Evolutionary conservation across 2,113 vertebrate species (phyloP), one percentile per base, ranked within the genome.

Genomic region (Crotalus helleri): DNA sequence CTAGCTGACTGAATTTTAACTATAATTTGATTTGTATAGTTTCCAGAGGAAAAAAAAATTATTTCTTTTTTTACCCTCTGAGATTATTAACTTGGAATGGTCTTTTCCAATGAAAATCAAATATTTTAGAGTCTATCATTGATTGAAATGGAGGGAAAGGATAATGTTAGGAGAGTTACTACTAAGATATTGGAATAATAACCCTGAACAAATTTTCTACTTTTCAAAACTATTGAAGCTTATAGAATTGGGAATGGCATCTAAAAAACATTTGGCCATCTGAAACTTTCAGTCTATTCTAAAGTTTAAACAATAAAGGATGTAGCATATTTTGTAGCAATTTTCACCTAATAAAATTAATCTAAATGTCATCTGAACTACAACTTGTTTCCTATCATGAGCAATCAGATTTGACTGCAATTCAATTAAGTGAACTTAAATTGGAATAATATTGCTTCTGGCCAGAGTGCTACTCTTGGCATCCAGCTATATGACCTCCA

Each of bases 1-100:
- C 94, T 91, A 81, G 58, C 24, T 96, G 89, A 92, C 86, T 87
- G 92, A 46, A 94, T 96, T 87, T 94, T 92, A 89, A 87, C 44
- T 92, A 92, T 3, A 0, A 0, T 94, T 85, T 5, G 0, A 24
- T 91, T 95, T 92, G 24, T 61, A 74, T 59, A 29, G 59, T 59
- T 91, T 94, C 88, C 86, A 49, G 24, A 90, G n/a, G 57, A 2
- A 49, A 26, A 93, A 64, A 39, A 81, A 44, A 21, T 44, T 81
- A 21, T 51, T 17, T 44, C 26, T 90, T 88, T 49, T 58, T 58
- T 12, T 8, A 1, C 7, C 44, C 12, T 29, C 7, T 93, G 92
- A 29, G 90, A 29, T n/a, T 0, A n/a, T 4, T 3, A 95, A 19
- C 21, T 90, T 8, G 0, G 0, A 93, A 93, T 90, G 44, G 9